Conservation (phyloP, 2,888 invertebrate species). For the Megaustenia siamemsis region DNA sequence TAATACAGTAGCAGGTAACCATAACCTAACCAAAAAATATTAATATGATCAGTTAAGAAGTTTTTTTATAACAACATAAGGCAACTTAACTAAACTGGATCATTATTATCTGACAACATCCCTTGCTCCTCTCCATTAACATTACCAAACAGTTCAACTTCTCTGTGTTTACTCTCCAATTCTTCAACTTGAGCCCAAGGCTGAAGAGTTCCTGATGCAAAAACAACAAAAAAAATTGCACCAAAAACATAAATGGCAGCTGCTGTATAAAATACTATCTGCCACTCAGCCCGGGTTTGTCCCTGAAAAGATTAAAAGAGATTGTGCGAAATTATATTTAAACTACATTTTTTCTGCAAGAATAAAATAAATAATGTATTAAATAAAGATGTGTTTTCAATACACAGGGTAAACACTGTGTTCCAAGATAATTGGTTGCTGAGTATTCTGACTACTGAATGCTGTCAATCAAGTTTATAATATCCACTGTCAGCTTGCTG, state of each 20-base stretch:
- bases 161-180: constrained; percentile 21
- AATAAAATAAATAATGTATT: neutral
- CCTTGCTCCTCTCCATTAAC: constrained; percentile 33
- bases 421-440: too few relatives aligned
- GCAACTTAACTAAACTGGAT: neutral
- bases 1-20: neutral
- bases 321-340: neutral
- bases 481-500: too few relatives aligned
- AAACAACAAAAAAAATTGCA: constrained; percentile 78
- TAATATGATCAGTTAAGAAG: neutral
- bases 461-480: too few relatives aligned
- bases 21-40: neutral
- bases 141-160: constrained; percentile 15
- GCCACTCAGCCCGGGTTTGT: constrained; percentile 89
- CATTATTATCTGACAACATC: constrained; percentile 38
- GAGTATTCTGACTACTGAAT: too few relatives aligned
- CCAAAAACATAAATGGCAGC: constrained; percentile 83
- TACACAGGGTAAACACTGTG: too few relatives aligned
- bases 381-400: too few relatives aligned
- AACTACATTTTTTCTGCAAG: neutral
- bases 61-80: too few relatives aligned
- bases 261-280: constrained; percentile 91
- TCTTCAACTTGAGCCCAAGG: constrained; percentile 74
- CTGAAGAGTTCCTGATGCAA: constrained; percentile 79
- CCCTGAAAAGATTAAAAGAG: constrained; percentile 65